Conservation (phyloP, 2,888 invertebrate genomes). For the Lithophane leautieri region DNA sequence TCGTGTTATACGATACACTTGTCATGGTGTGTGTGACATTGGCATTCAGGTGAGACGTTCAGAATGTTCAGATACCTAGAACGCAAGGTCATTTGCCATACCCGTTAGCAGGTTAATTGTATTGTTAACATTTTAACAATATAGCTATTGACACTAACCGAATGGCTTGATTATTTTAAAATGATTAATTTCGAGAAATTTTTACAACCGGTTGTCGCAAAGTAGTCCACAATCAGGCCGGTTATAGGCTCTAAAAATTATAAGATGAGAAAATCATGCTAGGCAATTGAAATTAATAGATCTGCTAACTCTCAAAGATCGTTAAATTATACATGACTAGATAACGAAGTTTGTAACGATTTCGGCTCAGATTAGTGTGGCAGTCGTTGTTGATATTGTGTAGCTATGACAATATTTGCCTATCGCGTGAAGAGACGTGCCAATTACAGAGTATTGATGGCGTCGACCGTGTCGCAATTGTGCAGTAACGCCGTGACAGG, state of each 20-base stretch:
- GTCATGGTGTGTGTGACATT: slow-evolving; percentile 78
- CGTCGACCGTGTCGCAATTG: slow-evolving; percentile 36
- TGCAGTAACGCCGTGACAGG: slow-evolving; percentile 69
- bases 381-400: slow-evolving; percentile 50
- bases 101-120: slow-evolving; percentile 75
- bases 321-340: slow-evolving; percentile 17
- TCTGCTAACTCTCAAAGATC: slow-evolving; percentile 22
- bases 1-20: slow-evolving; percentile 67
- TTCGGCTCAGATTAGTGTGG: slow-evolving; percentile 25
- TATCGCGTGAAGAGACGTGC: slow-evolving; percentile 60
- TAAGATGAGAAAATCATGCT: slow-evolving; percentile 21
- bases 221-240: neutral
- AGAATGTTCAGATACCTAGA: slow-evolving; percentile 73
- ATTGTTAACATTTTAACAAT: slow-evolving; percentile 59
- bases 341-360: slow-evolving; percentile 7
- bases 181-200: slow-evolving; percentile 28
- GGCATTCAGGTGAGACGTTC: slow-evolving; percentile 85
- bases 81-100: slow-evolving; percentile 80
- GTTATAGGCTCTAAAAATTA: slow-evolving; percentile 14
- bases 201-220: slow-evolving; percentile 33
- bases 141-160: slow-evolving; percentile 31
- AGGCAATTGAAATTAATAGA: slow-evolving; percentile 18
- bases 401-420: slow-evolving; percentile 59
- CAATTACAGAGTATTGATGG: slow-evolving; percentile 73
- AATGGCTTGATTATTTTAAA: slow-evolving; percentile 30